Conservation (phyloP, 1,140 invertebrate genomes). For the Semibalanus balanoides region DNA sequence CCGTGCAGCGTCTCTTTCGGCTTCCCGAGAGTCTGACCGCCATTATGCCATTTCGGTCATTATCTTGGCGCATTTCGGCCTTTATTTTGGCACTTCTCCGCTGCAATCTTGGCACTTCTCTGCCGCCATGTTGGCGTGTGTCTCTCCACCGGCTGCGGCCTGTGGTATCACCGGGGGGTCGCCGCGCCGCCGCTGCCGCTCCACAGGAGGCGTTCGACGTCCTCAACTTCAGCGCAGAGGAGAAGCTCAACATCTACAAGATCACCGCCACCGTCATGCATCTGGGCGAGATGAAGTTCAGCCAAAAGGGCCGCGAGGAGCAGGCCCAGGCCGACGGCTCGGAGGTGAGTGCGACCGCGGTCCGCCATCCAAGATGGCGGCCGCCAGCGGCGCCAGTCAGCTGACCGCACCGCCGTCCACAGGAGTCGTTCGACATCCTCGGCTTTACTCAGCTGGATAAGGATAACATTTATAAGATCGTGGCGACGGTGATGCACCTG, state of each 20-base stretch:
- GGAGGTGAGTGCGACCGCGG: conserved; percentile 26
- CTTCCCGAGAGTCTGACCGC: no score
- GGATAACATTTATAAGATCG: conserved; percentile 90
- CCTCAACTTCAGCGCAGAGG: conserved; percentile 40
- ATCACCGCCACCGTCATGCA: conserved; percentile 45
- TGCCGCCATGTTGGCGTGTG: no score
- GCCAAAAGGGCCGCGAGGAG: conserved; percentile 47
- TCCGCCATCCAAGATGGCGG: no score
- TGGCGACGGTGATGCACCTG: conserved; percentile 95
- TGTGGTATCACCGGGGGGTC: not conserved
- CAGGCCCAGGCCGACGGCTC: conserved; percentile 49
- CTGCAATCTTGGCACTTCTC: no score
- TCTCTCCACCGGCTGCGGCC: no score
- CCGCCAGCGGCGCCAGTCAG: no score
- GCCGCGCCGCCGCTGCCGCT: conserved; percentile 1
- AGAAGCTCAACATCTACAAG: conserved; percentile 44
- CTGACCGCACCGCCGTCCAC: conserved; percentile 17
- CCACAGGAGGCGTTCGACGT: conserved; percentile 40
- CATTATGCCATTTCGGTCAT: no score
- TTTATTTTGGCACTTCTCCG: no score
- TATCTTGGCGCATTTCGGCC: no score
- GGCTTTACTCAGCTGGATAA: conserved; percentile 94
- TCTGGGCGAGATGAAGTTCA: conserved; percentile 47
- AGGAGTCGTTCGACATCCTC: conserved; percentile 96
- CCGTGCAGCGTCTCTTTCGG: no score